phyloP scores from a whole-genome alignment of 1,140 invertebrate species.

The Neuroterus valhalla region DNA sequence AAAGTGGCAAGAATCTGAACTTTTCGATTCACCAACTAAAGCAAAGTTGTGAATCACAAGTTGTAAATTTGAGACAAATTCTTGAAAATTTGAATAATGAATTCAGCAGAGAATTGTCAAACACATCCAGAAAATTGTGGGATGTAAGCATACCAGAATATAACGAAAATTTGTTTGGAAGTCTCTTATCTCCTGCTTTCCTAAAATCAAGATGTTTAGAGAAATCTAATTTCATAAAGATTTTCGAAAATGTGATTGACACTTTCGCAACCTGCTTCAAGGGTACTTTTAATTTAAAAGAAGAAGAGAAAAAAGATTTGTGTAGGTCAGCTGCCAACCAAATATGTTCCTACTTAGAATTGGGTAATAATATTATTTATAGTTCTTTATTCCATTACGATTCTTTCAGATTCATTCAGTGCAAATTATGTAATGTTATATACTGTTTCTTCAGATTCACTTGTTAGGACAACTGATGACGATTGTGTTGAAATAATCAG shows the following conservation, averaged over 20 bases:
- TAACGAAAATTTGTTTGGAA: background rate
- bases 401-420: background rate
- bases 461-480: background rate
- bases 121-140: background rate
- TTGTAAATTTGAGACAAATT: background rate
- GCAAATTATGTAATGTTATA: background rate
- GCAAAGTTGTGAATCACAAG: background rate
- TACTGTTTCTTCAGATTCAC: background rate
- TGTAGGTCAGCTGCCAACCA: background rate
- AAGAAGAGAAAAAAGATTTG: background rate
- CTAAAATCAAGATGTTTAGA: background rate
- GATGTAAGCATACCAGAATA: background rate
- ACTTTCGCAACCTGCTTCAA: background rate
- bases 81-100: background rate
- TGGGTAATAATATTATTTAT: background rate
- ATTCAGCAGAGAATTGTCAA: background rate
- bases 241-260: background rate
- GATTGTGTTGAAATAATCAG: background rate
- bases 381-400: background rate
- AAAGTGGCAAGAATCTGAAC: background rate
- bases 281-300: background rate
- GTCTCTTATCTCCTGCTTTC: background rate
- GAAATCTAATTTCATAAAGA: background rate
- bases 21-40: background rate
- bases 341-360: slow-evolving; percentile 10